Percentiles rank a stretch among this genome's conserved stretches.
Evolutionary conservation across 1,140 invertebrate species (phyloP).

Genomic region (Rhyacophila brunnea): DNA sequence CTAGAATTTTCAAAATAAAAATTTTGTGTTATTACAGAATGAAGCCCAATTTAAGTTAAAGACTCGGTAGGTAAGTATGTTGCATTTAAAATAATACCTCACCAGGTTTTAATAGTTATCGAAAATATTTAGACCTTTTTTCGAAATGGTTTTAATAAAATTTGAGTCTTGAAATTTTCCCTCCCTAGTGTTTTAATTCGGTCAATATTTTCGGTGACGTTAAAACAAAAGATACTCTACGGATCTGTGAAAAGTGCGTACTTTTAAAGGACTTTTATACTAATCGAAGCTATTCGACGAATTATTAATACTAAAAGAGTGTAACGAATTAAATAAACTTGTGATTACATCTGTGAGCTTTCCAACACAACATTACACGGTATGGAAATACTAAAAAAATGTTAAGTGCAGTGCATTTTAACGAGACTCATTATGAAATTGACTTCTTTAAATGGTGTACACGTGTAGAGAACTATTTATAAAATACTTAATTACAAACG

Average conservation of each 20-base stretch:
- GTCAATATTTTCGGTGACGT: not conserved
- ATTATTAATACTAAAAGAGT: not conserved
- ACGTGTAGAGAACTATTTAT: slow-evolving; percentile 22
- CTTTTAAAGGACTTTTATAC: not conserved
- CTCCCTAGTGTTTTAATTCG: slow-evolving; percentile 1
- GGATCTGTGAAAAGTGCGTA: slow-evolving; percentile 6
- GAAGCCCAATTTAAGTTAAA: no score
- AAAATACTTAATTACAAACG: slow-evolving; percentile 11
- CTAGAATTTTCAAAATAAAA: no score
- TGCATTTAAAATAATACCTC: no score
- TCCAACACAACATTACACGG: not conserved
- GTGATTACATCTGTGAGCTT: not conserved
- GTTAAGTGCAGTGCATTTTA: slow-evolving; percentile 25
- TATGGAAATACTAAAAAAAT: not conserved
- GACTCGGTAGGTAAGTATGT: no score
- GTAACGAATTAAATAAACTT: no score
- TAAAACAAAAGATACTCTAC: not conserved
- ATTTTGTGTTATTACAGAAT: no score
- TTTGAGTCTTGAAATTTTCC: slow-evolving; percentile 2
- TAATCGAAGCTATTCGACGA: not conserved
- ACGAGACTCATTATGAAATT: slow-evolving; percentile 33
- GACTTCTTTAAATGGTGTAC: slow-evolving; percentile 29
- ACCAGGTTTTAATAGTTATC: no score
- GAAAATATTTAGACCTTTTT: not conserved
- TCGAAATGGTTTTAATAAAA: not conserved